Percentiles rank a stretch among this genome's conserved stretches.
Evolutionary conservation across 2,888 invertebrate species (phyloP).

Genomic region (Prenolepis imparis): DNA sequence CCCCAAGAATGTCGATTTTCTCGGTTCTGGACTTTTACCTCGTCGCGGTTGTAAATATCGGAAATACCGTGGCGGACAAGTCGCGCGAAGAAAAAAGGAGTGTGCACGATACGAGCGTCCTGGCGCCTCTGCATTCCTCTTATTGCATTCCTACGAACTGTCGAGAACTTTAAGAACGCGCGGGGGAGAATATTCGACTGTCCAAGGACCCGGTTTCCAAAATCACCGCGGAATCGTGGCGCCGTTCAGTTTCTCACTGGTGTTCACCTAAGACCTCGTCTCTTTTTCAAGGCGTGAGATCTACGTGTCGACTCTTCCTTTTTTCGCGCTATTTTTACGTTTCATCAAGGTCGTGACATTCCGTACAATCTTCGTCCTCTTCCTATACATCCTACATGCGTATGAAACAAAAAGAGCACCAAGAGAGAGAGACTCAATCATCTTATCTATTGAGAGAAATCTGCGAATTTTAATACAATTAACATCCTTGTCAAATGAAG

Average conservation of each 20-base stretch:
- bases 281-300: conserved; percentile 46
- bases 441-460: background rate
- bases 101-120: background rate
- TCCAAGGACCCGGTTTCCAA: background rate
- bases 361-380: conserved; percentile 56
- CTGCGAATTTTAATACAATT: background rate
- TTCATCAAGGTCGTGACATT: conserved; percentile 62
- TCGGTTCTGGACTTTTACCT: conserved; percentile 14
- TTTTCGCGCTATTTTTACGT: conserved; percentile 49
- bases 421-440: background rate
- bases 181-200: background rate
- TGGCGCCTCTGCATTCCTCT: conserved; percentile 35
- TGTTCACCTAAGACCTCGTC: conserved; percentile 15
- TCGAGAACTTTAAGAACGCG: background rate
- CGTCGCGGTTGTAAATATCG: conserved; percentile 25
- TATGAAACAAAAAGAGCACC: background rate
- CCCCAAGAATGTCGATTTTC: conserved; percentile 35
- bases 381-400: conserved; percentile 54
- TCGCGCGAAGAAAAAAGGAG: conserved; percentile 1
- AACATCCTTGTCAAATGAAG: background rate
- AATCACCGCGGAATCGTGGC: background rate
- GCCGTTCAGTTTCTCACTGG: background rate
- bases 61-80: background rate
- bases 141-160: conserved; percentile 32
- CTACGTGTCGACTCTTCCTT: conserved; percentile 14